Conservation (phyloP, 2,888 invertebrate genomes). For the Lycocerus yunnanus region DNA sequence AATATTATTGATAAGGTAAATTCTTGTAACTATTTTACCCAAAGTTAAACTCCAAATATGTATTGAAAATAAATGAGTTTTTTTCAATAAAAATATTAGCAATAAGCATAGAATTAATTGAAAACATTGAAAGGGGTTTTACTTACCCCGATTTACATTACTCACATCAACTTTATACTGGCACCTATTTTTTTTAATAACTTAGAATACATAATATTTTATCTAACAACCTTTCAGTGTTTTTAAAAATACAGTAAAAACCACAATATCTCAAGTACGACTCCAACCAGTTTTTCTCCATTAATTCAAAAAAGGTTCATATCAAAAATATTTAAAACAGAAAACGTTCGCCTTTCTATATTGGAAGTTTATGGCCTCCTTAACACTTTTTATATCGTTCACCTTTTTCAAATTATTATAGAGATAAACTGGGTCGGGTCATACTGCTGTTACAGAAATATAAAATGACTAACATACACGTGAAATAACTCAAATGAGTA, state of each 20-base stretch:
- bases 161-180: background rate
- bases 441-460: too few species aligned
- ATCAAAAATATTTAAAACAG: too few species aligned
- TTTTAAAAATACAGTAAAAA: background rate
- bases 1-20: background rate
- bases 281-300: too few species aligned
- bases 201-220: background rate
- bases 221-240: background rate
- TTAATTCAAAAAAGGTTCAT: too few species aligned
- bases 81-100: background rate
- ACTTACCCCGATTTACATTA: background rate
- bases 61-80: background rate
- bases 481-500: background rate
- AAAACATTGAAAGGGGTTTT: background rate
- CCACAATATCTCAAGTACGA: too few species aligned
- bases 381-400: too few species aligned
- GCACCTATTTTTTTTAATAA: background rate
- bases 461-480: background rate
- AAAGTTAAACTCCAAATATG: background rate
- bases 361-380: too few species aligned
- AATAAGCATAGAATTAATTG: background rate
- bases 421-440: too few species aligned
- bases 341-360: too few species aligned
- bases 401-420: too few species aligned
- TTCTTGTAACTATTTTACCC: background rate